These are phyloP conservation scores for Apeira syringaria DNA, from an alignment of 2,888 invertebrate species.

Conservation along the genomic window DNA sequence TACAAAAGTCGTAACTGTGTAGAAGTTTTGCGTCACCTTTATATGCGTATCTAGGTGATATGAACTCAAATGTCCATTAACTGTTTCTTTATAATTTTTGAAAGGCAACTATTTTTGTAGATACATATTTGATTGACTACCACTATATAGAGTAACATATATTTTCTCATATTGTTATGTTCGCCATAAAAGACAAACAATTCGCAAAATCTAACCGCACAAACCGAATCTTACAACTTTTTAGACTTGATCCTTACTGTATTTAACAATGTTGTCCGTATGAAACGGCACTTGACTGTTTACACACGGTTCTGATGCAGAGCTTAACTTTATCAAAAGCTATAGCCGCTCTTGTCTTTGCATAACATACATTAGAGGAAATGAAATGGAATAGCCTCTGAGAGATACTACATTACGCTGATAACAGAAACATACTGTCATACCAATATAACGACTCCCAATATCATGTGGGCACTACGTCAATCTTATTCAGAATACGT, in stretches of 20 bases:
- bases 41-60: slow-evolving; percentile 29
- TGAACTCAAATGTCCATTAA: slow-evolving; percentile 47
- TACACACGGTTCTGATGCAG: slow-evolving; percentile 1
- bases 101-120: slow-evolving; percentile 83
- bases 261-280: slow-evolving; percentile 32
- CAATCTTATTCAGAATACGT: too few species aligned
- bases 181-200: slow-evolving; percentile 62
- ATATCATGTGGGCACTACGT: too few species aligned
- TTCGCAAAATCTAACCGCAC: slow-evolving; percentile 61
- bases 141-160: slow-evolving; percentile 76
- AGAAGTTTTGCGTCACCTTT: slow-evolving; percentile 47
- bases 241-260: slow-evolving; percentile 31
- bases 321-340: slow-evolving; percentile 6
- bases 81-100: slow-evolving; percentile 63
- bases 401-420: too few species aligned
- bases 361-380: slow-evolving; percentile 26
- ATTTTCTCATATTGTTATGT: slow-evolving; percentile 77
- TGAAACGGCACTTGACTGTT: slow-evolving; percentile 4
- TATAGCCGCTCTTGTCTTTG: slow-evolving; percentile 38
- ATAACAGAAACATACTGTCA: too few species aligned
- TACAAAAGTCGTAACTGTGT: slow-evolving; percentile 49
- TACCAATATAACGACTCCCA: too few species aligned
- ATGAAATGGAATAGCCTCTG: slow-evolving; percentile 38
- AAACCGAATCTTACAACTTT: slow-evolving; percentile 54
- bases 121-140: slow-evolving; percentile 77